Evolutionary conservation across 2,888 invertebrate genomes (phyloP).

Genomic region (Nomada ruficornis): DNA sequence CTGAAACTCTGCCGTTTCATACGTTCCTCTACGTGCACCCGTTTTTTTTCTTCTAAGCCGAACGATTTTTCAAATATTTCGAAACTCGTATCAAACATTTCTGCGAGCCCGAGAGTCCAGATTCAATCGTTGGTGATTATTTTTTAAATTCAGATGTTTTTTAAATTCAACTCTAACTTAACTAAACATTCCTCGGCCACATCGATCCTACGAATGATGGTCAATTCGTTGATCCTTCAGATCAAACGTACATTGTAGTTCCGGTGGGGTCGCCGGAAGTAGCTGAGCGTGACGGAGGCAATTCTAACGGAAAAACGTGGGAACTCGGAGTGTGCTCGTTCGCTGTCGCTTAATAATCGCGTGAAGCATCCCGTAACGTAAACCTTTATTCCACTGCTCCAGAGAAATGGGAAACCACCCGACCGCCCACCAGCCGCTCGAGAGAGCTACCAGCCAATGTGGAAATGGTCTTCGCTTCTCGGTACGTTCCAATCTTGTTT

Average conservation of each 20-base stretch:
- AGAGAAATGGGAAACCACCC: conserved; percentile 92
- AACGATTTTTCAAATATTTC: background rate
- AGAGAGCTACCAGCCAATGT: conserved; percentile 86
- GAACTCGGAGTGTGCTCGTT: conserved; percentile 70
- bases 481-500: conserved; percentile 76
- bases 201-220: conserved; percentile 24
- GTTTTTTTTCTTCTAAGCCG: background rate
- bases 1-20: background rate
- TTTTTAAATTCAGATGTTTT: too few relatives aligned
- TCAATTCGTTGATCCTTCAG: conserved; percentile 28
- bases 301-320: conserved; percentile 84
- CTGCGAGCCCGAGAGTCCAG: too few relatives aligned
- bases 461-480: conserved; percentile 82
- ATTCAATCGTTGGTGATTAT: too few relatives aligned
- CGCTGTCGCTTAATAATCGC: conserved; percentile 40
- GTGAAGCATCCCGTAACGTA: conserved; percentile 35
- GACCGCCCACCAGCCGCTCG: conserved; percentile 93
- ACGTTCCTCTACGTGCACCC: background rate
- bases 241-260: conserved; percentile 79
- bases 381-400: background rate
- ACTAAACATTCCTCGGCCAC: background rate
- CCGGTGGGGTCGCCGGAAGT: conserved; percentile 83
- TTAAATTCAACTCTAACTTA: too few relatives aligned
- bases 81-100: background rate
- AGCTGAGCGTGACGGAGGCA: conserved; percentile 79